Evolutionary conservation across 2,888 invertebrate genomes (phyloP).

Genomic region (Ypsolopha sequella): DNA sequence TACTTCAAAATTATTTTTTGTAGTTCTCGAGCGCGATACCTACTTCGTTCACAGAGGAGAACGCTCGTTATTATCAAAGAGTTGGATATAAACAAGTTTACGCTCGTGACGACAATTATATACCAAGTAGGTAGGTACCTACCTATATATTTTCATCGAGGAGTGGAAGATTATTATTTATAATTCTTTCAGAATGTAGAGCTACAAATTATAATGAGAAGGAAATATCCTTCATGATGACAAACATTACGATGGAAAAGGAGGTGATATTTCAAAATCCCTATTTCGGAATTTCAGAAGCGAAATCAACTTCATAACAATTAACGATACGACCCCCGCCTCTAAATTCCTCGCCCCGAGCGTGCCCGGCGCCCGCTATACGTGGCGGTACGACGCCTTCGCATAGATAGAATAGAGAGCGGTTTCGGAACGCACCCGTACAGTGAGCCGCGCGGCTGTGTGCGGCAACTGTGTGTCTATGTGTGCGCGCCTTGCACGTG

Average conservation of each 20-base stretch:
- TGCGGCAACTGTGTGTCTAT: conserved; percentile 28
- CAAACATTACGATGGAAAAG: conserved; percentile 41
- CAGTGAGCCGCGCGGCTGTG: conserved; percentile 30
- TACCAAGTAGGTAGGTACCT: too few species aligned
- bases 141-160: too few species aligned
- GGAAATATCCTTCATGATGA: conserved; percentile 14
- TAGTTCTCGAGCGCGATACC: background rate
- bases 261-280: conserved; percentile 67
- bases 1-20: background rate
- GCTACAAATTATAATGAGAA: too few species aligned
- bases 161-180: too few species aligned
- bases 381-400: conserved; percentile 63
- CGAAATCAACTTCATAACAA: conserved; percentile 72
- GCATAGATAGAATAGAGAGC: conserved; percentile 72
- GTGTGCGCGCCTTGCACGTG: conserved; percentile 20
- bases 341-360: conserved; percentile 71
- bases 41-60: background rate
- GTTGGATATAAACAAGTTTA: background rate
- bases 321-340: conserved; percentile 72
- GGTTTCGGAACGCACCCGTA: conserved; percentile 69
- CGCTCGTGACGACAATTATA: background rate
- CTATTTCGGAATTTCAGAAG: conserved; percentile 70
- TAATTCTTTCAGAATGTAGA: too few species aligned
- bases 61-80: background rate
- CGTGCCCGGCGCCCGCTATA: conserved; percentile 66